Conservation (phyloP, 2,888 invertebrate genomes). For the Subacronicta megacephala region DNA sequence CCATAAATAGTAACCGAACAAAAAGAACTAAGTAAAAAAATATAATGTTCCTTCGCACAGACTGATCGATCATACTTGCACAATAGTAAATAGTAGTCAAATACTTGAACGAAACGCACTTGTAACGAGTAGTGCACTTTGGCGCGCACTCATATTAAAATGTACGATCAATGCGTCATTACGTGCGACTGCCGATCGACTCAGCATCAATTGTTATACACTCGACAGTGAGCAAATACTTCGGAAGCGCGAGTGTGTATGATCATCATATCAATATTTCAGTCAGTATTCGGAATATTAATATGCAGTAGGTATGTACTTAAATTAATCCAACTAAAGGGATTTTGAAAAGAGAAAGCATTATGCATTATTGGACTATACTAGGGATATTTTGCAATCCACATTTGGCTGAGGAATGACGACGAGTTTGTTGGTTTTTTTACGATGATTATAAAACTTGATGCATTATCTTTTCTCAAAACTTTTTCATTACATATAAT, state of each 20-base stretch:
- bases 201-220: constrained; percentile 49
- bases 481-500: too few species aligned
- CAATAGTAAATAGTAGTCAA: constrained; percentile 25
- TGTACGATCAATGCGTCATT: constrained; percentile 51
- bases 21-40: constrained; percentile 3
- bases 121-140: constrained; percentile 35
- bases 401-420: too few species aligned
- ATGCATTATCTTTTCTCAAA: too few species aligned
- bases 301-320: background rate
- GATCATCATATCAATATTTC: background rate
- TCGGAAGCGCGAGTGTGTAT: constrained; percentile 17
- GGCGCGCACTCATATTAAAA: constrained; percentile 37
- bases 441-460: too few species aligned
- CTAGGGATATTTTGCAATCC: too few species aligned
- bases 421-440: too few species aligned
- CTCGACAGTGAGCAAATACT: constrained; percentile 44
- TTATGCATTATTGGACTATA: too few species aligned
- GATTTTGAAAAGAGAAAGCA: background rate
- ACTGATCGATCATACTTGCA: constrained; percentile 10
- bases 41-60: background rate
- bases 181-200: constrained; percentile 23
- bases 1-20: constrained; percentile 4
- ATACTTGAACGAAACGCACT: constrained; percentile 30
- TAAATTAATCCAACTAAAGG: too few species aligned
- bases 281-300: constrained; percentile 3